Conservation (phyloP, 2,888 invertebrate species). For the Phengaris arion region DNA sequence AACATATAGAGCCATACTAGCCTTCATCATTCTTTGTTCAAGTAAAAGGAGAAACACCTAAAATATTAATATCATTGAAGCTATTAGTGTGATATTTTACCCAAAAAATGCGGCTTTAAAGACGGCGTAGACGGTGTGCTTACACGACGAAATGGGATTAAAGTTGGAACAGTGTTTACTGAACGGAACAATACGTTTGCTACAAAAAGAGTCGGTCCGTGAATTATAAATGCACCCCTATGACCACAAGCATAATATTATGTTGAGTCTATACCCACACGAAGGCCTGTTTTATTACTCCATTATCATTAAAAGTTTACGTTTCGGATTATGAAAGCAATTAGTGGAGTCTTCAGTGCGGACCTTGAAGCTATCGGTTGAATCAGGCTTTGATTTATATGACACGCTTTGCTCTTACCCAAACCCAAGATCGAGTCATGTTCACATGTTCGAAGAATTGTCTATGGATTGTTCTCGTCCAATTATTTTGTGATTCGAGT, state of each 20-base stretch:
- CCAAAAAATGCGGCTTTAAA: not conserved
- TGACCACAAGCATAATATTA: not conserved
- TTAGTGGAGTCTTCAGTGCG: constrained; percentile 27
- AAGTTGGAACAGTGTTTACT: constrained; percentile 2
- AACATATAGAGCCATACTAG: not conserved
- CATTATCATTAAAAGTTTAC: constrained; percentile 22
- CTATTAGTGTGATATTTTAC: not conserved
- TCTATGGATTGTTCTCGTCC: constrained; percentile 1
- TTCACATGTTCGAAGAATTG: not conserved
- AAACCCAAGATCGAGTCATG: not conserved
- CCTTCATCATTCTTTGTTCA: not conserved
- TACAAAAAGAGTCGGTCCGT: constrained; percentile 18
- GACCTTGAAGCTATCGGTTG: constrained; percentile 25
- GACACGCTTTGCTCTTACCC: constrained; percentile 4
- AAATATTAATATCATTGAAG: not conserved
- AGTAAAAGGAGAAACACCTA: not conserved
- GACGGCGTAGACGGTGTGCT: not conserved
- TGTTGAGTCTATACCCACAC: constrained; percentile 9
- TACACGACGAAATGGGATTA: constrained; percentile 3
- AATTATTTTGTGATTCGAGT: not conserved
- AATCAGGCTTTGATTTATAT: constrained; percentile 18
- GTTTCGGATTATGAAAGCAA: constrained; percentile 19
- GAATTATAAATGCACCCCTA: constrained; percentile 28
- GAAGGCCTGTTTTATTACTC: constrained; percentile 20
- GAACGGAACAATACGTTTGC: constrained; percentile 16